phyloP scores from a whole-genome alignment of 2,797 vertebrate species.

The Trachurus trachurus region DNA sequence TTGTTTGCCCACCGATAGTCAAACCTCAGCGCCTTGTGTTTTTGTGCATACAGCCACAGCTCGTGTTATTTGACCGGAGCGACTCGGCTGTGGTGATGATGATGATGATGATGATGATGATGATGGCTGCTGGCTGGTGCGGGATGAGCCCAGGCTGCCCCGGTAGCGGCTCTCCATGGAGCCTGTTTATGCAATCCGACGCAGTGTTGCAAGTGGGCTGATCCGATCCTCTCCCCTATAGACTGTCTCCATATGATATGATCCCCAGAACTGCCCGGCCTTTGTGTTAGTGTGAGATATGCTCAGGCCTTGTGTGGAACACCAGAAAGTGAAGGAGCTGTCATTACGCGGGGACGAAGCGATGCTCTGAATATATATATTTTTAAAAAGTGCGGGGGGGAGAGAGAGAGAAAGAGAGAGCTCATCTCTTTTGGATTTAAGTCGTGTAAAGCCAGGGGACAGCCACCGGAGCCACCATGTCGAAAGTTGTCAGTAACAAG shows the following conservation, averaged over 20 bases:
- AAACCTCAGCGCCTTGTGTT: slow-evolving; percentile 23
- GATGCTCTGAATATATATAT: slow-evolving; percentile 42
- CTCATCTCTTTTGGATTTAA: slow-evolving; percentile 43
- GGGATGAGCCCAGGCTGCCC: slow-evolving; percentile 56
- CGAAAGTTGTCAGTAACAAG: slow-evolving; percentile 86
- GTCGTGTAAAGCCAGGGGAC: slow-evolving; percentile 35
- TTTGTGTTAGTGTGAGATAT: slow-evolving; percentile 60
- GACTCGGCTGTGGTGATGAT: slow-evolving; percentile 30
- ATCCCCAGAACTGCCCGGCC: slow-evolving; percentile 49
- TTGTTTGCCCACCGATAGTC: background rate
- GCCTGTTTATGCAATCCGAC: slow-evolving; percentile 76
- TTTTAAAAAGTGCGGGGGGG: too few species aligned
- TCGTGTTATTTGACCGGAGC: slow-evolving; percentile 50
- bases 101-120: slow-evolving; percentile 47
- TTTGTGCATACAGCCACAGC: slow-evolving; percentile 30
- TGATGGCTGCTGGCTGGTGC: slow-evolving; percentile 55
- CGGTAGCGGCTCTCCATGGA: slow-evolving; percentile 54
- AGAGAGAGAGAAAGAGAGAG: background rate
- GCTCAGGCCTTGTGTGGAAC: slow-evolving; percentile 53
- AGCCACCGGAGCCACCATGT: slow-evolving; percentile 66
- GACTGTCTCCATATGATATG: slow-evolving; percentile 29
- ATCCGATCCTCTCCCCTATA: background rate
- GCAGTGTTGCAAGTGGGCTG: slow-evolving; percentile 70
- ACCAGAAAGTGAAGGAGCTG: slow-evolving; percentile 29
- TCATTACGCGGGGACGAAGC: slow-evolving; percentile 11